Base-by-base conservation (phyloP, 2,888 invertebrate genomes). In the Bombylius major region DNA sequence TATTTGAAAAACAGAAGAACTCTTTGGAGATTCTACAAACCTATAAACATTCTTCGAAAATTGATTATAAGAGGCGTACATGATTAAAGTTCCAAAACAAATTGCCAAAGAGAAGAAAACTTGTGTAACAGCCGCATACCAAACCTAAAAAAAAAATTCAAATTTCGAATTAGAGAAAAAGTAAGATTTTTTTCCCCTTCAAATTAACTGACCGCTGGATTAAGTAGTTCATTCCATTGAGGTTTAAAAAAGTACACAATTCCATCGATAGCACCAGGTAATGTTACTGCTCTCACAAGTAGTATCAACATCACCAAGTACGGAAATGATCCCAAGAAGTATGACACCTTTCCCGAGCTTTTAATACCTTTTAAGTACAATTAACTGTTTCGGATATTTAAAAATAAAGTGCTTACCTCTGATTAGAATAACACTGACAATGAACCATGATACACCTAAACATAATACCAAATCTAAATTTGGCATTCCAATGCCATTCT, bases 311-410 rank as follows among this genome's bases (percentile, higher is more conserved):
- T 77, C 44, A 85, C 77, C 47, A 80, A 67, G 65, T 83, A 83
- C 0, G 85, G 84, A 64, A 84, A 84, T 9, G 84, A 70, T 0
- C 86, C 86, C 13, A 86, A 78, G 63, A 87, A 82, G 65, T 87
- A 87, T 1, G 86, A 81, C 0, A 78, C 81, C 65, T 82, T 82
- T 53, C 82, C 82, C 1, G 80, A 77, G 60, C 79, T 79, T 60
- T 76, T 76, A 44, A 82, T 78, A 11, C 82, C 72, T 64, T 50
- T n/a, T 14, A 44, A 51, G 9, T 47, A 32, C n/a, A 14, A 53
- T 31, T 44, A 46, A 23, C 9, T 12, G 13, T 36, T 14, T 36
- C 12, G 13, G n/a, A 11, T 8, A 33, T 50, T 33, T n/a, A 13
- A 32, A 13, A 11, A 34, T 12, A 33, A 13, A 34, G 5, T 47